Evolutionary conservation across 2,113 vertebrate genomes (phyloP).

Genomic region (Paramormyrops kingsleyae): DNA sequence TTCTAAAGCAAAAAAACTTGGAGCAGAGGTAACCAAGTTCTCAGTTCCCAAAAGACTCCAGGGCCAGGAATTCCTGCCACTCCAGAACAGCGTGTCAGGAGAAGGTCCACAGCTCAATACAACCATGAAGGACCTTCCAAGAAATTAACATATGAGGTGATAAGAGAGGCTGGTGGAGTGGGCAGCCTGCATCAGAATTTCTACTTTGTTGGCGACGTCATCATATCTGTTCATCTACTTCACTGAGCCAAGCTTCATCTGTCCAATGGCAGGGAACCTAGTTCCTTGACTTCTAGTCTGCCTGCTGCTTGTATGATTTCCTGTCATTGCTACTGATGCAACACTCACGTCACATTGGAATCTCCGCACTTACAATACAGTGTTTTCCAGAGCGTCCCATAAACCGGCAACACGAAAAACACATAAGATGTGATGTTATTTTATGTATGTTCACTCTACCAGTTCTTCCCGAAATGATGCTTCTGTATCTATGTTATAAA

Average conservation of each 20-base stretch:
- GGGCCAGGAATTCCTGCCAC: neutral
- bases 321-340: neutral
- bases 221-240: neutral
- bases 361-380: neutral
- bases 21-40: neutral
- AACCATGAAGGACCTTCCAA: neutral
- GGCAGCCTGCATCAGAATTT: neutral
- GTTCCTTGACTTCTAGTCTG: neutral
- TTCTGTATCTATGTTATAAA: neutral
- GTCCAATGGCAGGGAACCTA: neutral
- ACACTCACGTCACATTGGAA: neutral
- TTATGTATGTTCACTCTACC: neutral
- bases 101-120: neutral
- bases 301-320: neutral
- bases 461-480: neutral
- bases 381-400: neutral
- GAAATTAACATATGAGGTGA: neutral
- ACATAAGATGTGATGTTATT: neutral
- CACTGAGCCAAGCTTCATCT: neutral
- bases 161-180: neutral
- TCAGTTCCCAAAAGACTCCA: neutral
- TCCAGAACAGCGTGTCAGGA: neutral
- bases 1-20: constrained; percentile 12
- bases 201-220: neutral
- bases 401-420: neutral